phyloP scores from a whole-genome alignment of 2,113 vertebrate species.

The Zonotrichia leucophrys region DNA sequence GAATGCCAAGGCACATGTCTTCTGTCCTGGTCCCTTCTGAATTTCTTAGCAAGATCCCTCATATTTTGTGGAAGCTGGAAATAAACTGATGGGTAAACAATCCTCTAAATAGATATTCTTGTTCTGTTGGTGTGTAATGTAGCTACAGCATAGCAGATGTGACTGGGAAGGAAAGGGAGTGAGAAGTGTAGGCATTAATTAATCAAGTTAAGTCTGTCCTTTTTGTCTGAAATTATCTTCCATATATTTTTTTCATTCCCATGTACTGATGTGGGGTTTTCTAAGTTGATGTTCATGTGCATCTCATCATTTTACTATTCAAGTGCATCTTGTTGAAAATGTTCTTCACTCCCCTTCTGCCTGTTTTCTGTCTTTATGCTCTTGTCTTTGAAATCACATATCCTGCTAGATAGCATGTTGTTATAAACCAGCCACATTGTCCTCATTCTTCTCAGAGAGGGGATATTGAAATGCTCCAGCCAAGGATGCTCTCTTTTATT shows the following conservation, averaged over 20 bases:
- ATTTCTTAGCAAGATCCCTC: background rate
- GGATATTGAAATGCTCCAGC: rapidly evolving
- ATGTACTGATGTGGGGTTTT: background rate
- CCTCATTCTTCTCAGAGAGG: background rate
- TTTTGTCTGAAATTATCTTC: background rate
- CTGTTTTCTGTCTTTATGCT: background rate
- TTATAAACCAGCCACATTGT: background rate
- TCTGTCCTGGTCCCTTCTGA: background rate
- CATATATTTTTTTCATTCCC: background rate
- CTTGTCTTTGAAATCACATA: background rate
- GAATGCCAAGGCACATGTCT: background rate
- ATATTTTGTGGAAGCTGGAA: background rate
- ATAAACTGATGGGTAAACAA: background rate
- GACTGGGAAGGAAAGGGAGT: background rate
- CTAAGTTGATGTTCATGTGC: background rate
- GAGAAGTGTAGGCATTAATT: background rate
- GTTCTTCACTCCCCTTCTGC: background rate
- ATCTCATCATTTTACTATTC: background rate
- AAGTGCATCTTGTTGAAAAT: background rate
- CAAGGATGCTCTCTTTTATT: background rate
- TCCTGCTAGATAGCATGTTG: background rate
- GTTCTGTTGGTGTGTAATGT: background rate
- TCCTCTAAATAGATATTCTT: background rate
- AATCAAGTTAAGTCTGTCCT: background rate
- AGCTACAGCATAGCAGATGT: background rate